Evolutionary conservation across 2,888 invertebrate species (phyloP).

Genomic region (Oligia strigilis): DNA sequence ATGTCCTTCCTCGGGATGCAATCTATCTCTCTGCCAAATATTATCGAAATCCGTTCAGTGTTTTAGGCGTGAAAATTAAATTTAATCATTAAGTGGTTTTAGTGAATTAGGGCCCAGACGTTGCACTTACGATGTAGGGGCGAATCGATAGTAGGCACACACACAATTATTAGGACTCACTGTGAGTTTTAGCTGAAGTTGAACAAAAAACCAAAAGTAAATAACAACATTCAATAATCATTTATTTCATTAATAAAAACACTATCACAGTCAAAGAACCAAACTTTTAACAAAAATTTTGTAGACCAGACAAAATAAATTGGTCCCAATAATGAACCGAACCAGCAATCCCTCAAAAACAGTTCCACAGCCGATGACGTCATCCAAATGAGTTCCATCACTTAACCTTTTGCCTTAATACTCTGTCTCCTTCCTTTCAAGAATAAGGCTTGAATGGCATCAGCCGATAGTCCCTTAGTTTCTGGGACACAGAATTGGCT

Average conservation of each 20-base stretch:
- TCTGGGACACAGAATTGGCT: slow-evolving; percentile 81
- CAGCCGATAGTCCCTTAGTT: slow-evolving; percentile 82
- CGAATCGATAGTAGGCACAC: not conserved
- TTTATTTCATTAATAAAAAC: slow-evolving; percentile 32
- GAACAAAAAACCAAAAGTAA: not conserved
- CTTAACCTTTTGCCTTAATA: slow-evolving; percentile 32
- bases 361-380: not conserved
- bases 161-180: not conserved
- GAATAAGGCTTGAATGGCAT: slow-evolving; percentile 78
- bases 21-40: too few relatives aligned
- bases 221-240: slow-evolving; percentile 17
- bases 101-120: too few relatives aligned
- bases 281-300: slow-evolving; percentile 5
- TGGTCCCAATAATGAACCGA: slow-evolving; percentile 17
- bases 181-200: not conserved
- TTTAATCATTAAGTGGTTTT: too few relatives aligned
- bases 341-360: not conserved
- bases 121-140: not conserved
- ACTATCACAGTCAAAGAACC: slow-evolving; percentile 11
- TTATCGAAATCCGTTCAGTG: too few relatives aligned
- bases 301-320: slow-evolving; percentile 12
- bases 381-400: not conserved
- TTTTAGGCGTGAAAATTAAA: too few relatives aligned
- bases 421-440: slow-evolving; percentile 65
- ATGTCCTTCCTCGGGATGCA: too few relatives aligned